A percentile compares a stretch with the other conserved stretches of the same genome.
phyloP scores from a whole-genome alignment of 2,888 invertebrate species.

The Agrochola litura region DNA sequence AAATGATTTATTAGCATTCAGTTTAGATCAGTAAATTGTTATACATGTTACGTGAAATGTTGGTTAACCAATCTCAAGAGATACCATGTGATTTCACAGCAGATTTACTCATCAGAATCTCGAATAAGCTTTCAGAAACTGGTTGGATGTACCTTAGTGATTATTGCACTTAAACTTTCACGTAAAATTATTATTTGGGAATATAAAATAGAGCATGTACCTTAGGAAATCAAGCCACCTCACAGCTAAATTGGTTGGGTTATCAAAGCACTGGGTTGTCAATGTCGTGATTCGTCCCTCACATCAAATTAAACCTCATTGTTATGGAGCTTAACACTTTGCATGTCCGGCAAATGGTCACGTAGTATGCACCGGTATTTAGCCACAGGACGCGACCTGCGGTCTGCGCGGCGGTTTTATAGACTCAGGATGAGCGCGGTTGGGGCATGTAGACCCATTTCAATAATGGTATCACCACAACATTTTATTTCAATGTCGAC shows the following conservation, averaged over 20 bases:
- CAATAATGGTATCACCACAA: neutral
- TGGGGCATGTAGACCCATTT: neutral
- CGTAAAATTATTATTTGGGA: neutral
- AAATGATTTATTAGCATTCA: neutral
- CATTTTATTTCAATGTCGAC: neutral
- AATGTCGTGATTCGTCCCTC: slow-evolving; percentile 56
- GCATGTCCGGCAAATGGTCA: slow-evolving; percentile 53
- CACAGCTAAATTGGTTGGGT: slow-evolving; percentile 52
- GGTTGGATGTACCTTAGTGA: neutral
- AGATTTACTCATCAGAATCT: slow-evolving; percentile 1
- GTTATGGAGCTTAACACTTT: slow-evolving; percentile 53
- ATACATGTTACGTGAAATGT: neutral
- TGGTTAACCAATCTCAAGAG: neutral
- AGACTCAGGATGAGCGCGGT: neutral
- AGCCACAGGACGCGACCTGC: slow-evolving; percentile 32
- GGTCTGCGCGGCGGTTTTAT: neutral
- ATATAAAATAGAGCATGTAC: slow-evolving; percentile 25
- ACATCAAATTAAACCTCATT: slow-evolving; percentile 49
- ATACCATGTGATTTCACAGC: neutral
- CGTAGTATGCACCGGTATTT: slow-evolving; percentile 50
- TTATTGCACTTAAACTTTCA: neutral
- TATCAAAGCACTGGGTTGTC: slow-evolving; percentile 60
- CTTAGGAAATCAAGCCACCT: slow-evolving; percentile 55
- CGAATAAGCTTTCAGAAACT: slow-evolving; percentile 17
- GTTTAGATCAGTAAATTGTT: neutral